Evolutionary conservation across 2,888 invertebrate genomes (phyloP).

Genomic region (Thysanoteuthis rhombus): DNA sequence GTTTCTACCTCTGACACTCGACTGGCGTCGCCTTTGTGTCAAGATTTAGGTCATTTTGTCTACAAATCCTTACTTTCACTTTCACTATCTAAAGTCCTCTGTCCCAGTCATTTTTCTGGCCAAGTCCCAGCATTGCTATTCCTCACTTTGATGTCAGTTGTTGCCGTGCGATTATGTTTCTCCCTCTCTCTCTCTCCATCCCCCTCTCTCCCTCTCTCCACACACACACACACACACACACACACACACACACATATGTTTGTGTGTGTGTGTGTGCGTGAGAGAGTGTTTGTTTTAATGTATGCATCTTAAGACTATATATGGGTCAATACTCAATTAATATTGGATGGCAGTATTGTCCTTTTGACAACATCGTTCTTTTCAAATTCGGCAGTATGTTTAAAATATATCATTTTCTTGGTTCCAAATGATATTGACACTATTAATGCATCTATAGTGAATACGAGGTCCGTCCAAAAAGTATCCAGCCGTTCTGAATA

Average conservation of each 20-base stretch:
- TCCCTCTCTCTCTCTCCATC: neutral
- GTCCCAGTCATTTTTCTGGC: neutral
- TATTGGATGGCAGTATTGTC: neutral
- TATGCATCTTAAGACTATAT: neutral
- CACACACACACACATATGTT: no score
- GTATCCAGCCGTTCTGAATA: no score
- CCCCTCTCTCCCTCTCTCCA: rapidly evolving
- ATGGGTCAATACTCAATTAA: neutral
- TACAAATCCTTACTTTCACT: neutral
- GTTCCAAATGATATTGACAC: neutral
- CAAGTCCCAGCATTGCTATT: neutral
- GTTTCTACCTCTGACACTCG: neutral
- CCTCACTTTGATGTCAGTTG: neutral
- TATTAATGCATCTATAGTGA: neutral
- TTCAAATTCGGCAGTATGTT: neutral
- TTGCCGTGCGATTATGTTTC: neutral
- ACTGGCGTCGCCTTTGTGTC: constrained; percentile 1
- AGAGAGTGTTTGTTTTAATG: neutral
- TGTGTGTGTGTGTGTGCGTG: no score
- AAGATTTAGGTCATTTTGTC: neutral
- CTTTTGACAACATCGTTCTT: neutral
- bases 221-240: neutral
- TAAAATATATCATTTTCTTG: neutral
- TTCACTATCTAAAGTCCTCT: neutral
- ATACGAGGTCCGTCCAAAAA: no score